Evolutionary conservation across 1,140 invertebrate species (phyloP).

Genomic region (Capitella teleta): DNA sequence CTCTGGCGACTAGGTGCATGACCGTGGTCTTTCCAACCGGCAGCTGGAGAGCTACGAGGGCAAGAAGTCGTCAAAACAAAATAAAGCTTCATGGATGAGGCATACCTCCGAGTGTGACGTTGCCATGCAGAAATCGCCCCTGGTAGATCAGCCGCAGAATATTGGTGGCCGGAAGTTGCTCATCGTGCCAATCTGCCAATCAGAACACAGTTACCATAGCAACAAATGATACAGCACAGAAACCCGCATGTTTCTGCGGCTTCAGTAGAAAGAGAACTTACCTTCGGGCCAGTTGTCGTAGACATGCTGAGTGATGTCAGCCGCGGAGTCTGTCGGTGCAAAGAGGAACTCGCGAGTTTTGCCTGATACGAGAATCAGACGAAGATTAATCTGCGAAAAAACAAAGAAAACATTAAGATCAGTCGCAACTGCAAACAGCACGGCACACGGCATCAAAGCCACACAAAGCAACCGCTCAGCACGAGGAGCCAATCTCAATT

Average conservation of each 20-base stretch:
- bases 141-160: conserved; percentile 98
- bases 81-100: neutral
- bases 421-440: too few relatives aligned
- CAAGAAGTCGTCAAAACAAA: conserved; percentile 2
- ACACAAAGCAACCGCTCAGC: too few relatives aligned
- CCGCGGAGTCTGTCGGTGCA: conserved; percentile 87
- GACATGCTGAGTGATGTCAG: conserved; percentile 95
- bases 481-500: too few relatives aligned
- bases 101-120: conserved; percentile 79
- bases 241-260: too few relatives aligned
- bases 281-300: conserved; percentile 91
- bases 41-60: conserved; percentile 69
- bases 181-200: conserved; percentile 81
- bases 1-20: conserved; percentile 97
- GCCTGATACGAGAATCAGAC: conserved; percentile 92
- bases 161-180: conserved; percentile 87
- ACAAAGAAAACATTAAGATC: too few relatives aligned
- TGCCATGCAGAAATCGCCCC: conserved; percentile 96
- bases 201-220: neutral
- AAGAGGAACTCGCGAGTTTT: conserved; percentile 99
- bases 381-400: conserved; percentile 72
- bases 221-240: neutral
- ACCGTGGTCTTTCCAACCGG: conserved; percentile 94
- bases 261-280: too few relatives aligned
- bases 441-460: too few relatives aligned